A percentile compares a stretch with the other conserved stretches of the same genome.
phyloP scores from a whole-genome alignment of 2,888 invertebrate genomes.

The Aporophyla lueneburgensis region DNA sequence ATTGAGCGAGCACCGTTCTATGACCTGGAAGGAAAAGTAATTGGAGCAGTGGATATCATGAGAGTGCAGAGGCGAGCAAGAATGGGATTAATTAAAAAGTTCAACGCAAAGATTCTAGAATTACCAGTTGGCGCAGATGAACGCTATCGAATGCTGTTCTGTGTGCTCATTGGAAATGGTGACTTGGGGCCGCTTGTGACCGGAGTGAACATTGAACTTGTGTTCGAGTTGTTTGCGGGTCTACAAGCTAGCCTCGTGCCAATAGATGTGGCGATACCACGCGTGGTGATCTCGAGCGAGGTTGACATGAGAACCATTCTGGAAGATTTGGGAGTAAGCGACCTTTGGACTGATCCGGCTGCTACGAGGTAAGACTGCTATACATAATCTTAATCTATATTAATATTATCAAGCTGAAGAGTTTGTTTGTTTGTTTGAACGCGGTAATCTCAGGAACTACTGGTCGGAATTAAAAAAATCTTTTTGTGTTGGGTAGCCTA shows the following conservation, averaged over 20 bases:
- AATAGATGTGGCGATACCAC: constrained; percentile 66
- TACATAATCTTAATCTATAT: neutral
- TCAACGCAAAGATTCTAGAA: constrained; percentile 56
- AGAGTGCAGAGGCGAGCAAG: constrained; percentile 54
- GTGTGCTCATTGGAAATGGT: constrained; percentile 22
- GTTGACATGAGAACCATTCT: constrained; percentile 60
- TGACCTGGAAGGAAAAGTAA: constrained; percentile 48
- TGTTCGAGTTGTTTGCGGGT: constrained; percentile 40
- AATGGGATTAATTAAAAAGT: constrained; percentile 32
- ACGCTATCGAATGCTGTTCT: constrained; percentile 61
- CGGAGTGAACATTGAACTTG: neutral
- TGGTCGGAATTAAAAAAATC: too few species aligned
- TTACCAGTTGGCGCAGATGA: constrained; percentile 59
- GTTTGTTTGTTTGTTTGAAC: too few species aligned
- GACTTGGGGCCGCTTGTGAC: constrained; percentile 5
- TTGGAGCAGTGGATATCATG: constrained; percentile 67
- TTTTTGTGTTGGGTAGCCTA: too few species aligned
- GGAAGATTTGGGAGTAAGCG: constrained; percentile 56
- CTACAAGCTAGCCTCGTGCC: constrained; percentile 48
- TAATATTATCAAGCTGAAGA: too few species aligned
- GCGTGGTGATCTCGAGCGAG: constrained; percentile 58
- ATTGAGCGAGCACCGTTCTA: constrained; percentile 63
- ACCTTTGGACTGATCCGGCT: constrained; percentile 62
- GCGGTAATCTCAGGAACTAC: too few species aligned
- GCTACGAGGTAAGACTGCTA: constrained; percentile 57